These are phyloP conservation scores for Lycocerus yunnanus DNA, from an alignment of 2,888 invertebrate species.

Conservation along the genomic window DNA sequence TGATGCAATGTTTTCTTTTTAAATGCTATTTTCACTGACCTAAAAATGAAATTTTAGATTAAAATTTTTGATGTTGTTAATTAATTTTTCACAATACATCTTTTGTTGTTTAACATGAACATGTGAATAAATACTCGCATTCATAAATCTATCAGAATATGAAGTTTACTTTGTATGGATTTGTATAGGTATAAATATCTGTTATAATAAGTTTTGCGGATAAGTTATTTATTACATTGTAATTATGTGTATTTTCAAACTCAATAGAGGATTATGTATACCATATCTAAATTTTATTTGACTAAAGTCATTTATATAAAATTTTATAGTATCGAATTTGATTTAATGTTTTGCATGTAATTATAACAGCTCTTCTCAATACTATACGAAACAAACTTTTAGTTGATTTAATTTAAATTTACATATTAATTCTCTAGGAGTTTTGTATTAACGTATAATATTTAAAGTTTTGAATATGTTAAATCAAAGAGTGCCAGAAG, in stretches of 20 bases:
- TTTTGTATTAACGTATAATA: background rate
- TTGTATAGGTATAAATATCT: too few species aligned
- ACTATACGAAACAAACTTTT: background rate
- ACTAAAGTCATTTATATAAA: background rate
- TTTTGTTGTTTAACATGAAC: too few species aligned
- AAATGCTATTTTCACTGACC: too few species aligned
- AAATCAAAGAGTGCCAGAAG: background rate
- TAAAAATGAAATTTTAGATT: too few species aligned
- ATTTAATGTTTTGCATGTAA: background rate
- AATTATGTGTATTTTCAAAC: background rate
- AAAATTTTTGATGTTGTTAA: too few species aligned
- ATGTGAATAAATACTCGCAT: too few species aligned
- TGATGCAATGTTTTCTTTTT: too few species aligned
- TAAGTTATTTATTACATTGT: background rate
- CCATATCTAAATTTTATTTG: background rate
- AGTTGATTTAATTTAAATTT: background rate
- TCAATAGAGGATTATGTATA: background rate
- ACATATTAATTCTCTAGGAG: background rate
- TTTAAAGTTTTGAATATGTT: background rate
- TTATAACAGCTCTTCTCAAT: background rate
- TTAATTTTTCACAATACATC: too few species aligned
- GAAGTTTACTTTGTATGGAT: too few species aligned
- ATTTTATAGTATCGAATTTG: background rate
- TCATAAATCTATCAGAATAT: too few species aligned
- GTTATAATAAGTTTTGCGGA: background rate